These are phyloP conservation scores for Lineus longissimus DNA, from an alignment of 1,140 invertebrate species.

Conservation along the genomic window DNA sequence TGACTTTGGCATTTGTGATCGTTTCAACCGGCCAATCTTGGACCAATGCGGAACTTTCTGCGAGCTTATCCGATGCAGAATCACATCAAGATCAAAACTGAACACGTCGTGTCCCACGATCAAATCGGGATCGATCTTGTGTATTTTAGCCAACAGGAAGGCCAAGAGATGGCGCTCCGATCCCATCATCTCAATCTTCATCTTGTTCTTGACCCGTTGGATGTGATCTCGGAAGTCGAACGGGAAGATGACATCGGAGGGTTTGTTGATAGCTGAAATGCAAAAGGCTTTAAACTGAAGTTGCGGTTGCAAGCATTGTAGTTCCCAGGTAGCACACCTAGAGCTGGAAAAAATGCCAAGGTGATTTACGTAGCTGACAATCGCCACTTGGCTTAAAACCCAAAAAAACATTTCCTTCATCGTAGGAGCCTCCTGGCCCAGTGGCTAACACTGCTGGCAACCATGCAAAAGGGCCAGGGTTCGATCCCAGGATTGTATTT, in stretches of 20 bases:
- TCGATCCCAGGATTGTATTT: no score
- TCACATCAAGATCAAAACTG: conserved; percentile 80
- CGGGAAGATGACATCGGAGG: conserved; percentile 74
- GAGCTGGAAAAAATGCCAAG: no score
- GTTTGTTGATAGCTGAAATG: conserved; percentile 78
- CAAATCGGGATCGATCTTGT: conserved; percentile 87
- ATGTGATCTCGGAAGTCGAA: conserved; percentile 67
- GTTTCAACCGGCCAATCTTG: conserved; percentile 76
- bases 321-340: no score
- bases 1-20: conserved; percentile 61
- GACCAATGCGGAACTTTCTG: conserved; percentile 85
- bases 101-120: conserved; percentile 88
- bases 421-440: no score
- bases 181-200: conserved; percentile 72
- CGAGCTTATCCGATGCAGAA: conserved; percentile 74
- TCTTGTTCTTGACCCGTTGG: conserved; percentile 30
- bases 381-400: no score
- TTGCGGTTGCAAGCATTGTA: background rate
- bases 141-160: conserved; percentile 64
- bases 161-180: conserved; percentile 80
- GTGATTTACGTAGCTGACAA: no score
- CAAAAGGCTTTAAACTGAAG: conserved; percentile 47
- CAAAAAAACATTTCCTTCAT: no score
- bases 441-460: no score
- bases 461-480: no score